Evolutionary conservation across 2,888 invertebrate species (phyloP).

Genomic region (Macrophya annulata): DNA sequence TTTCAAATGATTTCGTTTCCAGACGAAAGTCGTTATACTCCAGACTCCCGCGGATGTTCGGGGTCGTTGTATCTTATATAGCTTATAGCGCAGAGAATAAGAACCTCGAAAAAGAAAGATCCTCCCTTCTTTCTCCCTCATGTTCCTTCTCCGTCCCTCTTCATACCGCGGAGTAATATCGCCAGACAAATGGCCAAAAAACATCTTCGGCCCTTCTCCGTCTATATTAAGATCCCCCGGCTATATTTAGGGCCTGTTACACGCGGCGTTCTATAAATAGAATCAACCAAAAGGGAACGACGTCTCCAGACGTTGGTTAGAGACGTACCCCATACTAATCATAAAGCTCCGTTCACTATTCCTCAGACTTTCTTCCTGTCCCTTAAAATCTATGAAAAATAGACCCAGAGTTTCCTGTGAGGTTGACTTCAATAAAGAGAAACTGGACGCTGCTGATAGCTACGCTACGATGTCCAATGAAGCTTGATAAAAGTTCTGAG

Average conservation of each 20-base stretch:
- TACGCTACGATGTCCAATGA: not conserved
- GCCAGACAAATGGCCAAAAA: conserved; percentile 50
- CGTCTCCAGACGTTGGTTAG: conserved; percentile 27
- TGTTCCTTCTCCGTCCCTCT: not conserved
- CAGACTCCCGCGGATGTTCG: conserved; percentile 10
- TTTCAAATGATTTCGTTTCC: conserved; percentile 6
- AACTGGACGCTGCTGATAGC: conserved; percentile 2
- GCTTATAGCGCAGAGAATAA: conserved; percentile 4
- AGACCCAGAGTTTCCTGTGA: not conserved
- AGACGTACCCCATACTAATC: not conserved
- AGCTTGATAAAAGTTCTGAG: not conserved
- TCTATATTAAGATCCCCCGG: conserved; percentile 58
- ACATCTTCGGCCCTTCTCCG: conserved; percentile 10
- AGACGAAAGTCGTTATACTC: not conserved
- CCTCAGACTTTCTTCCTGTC: not conserved
- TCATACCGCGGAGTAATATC: conserved; percentile 27
- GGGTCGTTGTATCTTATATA: conserved; percentile 50
- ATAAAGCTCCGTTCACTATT: conserved; percentile 28
- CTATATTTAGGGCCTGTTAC: conserved; percentile 61
- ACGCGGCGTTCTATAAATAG: conserved; percentile 56
- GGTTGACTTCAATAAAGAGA: not conserved
- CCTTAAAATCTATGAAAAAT: not conserved
- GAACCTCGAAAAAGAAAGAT: not conserved
- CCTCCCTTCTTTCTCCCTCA: not conserved
- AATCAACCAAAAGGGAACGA: conserved; percentile 54